phyloP scores from a whole-genome alignment of 1,140 invertebrate genomes.

The Macrobrachium rosenbergii region DNA sequence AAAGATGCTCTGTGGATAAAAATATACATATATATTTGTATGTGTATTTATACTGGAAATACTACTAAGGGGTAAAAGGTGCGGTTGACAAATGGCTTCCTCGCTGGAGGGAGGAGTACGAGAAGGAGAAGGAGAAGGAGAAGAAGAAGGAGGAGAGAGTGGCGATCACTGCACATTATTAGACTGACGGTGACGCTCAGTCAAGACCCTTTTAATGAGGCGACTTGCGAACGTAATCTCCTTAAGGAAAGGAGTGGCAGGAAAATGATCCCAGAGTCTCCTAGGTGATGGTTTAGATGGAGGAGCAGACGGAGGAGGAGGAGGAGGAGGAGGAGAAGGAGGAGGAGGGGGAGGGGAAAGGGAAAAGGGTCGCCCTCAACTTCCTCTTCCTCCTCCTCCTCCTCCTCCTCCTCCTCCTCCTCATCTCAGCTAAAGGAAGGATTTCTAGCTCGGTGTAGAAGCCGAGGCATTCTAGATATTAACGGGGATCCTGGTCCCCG shows the following conservation, averaged over 20 bases:
- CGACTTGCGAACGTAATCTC: constrained; percentile 40
- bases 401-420: neutral
- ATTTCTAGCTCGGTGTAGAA: too few relatives aligned
- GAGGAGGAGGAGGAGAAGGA: neutral
- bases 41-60: too few relatives aligned
- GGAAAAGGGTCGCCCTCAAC: neutral
- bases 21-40: too few relatives aligned
- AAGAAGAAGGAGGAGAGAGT: neutral
- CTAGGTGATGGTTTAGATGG: neutral
- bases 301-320: neutral
- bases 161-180: constrained; percentile 35
- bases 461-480: too few relatives aligned
- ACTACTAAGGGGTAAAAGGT: neutral
- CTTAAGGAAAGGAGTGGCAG: constrained; percentile 40
- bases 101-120: neutral
- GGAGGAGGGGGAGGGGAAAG: neutral
- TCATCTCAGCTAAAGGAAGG: neutral
- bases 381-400: neutral
- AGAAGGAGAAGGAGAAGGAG: neutral
- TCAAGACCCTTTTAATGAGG: constrained; percentile 49
- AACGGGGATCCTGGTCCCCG: too few relatives aligned
- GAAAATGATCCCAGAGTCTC: constrained; percentile 28
- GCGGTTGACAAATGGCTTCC: constrained; percentile 37
- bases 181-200: constrained; percentile 43
- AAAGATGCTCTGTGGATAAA: neutral